Base-by-base conservation (phyloP, 2,888 invertebrate genomes). In the Eupithecia pulchellata region DNA sequence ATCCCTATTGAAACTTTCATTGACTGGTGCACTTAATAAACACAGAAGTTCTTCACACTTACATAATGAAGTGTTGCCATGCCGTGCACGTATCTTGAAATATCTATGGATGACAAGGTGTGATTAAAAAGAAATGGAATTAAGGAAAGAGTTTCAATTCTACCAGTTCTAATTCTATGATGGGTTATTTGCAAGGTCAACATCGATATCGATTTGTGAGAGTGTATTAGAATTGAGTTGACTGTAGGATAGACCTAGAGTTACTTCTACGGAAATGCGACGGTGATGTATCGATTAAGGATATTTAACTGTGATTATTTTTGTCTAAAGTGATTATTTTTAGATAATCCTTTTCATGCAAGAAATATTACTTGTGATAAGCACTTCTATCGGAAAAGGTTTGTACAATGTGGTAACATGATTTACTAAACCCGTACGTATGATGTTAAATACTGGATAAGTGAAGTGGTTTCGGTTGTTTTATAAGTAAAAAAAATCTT, bases 181-280 rank as follows among this genome's bases (percentile, higher is more conserved):
- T 57, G 27, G 29, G 14, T 13, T 61, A 61, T 74, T 68, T 58
- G 68, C 64, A 73, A 76, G 76, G 77, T 79, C 79, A 78, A 74
- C 71, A 78, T 73, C 68, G 25, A 72, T 79, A 82, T 84, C 80
- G 84, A 86, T 85, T 86, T 84, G 84, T 86, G 86, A 84, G 84
- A 89, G 85, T 89, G 84, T 84, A 85, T 84, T 83, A 82, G 75
- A 81, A 80, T 71, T 78, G 68, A 61, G 61, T 61, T 34, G 30
- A 32, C 27, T 60, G n/a, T 9, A 32, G 74, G 77, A 73, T 78
- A 42, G 80, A 57, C 8, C 27, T 57, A 75, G 69, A 73, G 73
- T 78, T 39, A 32, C 32, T 47, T 47, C 58, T 63, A 72, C 42
- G 39, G 61, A 68, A 65, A 71, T 77, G 79, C 80, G 75, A 76